These are phyloP conservation scores for Semotilus atromaculatus DNA, from an alignment of 2,797 vertebrate species.

Conservation along the genomic window DNA sequence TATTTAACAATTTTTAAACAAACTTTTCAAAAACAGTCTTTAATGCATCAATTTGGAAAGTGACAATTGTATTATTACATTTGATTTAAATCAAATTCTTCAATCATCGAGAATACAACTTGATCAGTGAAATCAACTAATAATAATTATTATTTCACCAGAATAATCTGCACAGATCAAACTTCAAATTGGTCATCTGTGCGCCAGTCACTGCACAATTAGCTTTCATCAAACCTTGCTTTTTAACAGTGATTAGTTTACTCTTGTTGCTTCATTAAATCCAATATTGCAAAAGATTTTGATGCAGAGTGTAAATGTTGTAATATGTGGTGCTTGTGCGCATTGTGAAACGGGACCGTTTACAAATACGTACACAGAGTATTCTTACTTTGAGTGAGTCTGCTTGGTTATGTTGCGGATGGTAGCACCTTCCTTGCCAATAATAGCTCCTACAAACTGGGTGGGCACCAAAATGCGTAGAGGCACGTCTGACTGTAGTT, in stretches of 20 bases:
- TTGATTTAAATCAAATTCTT: too few species aligned
- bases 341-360: background rate
- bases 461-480: constrained; percentile 95
- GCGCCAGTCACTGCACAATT: too few species aligned
- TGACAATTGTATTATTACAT: too few species aligned
- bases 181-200: too few species aligned
- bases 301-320: background rate
- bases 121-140: too few species aligned
- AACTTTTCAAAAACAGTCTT: background rate
- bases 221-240: too few species aligned
- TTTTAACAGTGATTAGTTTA: too few species aligned
- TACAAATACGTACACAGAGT: background rate
- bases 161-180: too few species aligned
- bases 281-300: background rate
- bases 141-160: too few species aligned
- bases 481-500: constrained; percentile 91
- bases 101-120: too few species aligned
- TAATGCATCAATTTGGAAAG: background rate
- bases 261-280: background rate
- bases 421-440: constrained; percentile 97
- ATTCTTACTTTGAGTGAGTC: constrained; percentile 95
- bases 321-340: background rate
- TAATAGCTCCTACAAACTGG: constrained; percentile 97
- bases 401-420: constrained; percentile 99
- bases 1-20: too few species aligned